Evolutionary conservation across 2,888 invertebrate genomes (phyloP).

Genomic region (Trypoxylon attenuatum): DNA sequence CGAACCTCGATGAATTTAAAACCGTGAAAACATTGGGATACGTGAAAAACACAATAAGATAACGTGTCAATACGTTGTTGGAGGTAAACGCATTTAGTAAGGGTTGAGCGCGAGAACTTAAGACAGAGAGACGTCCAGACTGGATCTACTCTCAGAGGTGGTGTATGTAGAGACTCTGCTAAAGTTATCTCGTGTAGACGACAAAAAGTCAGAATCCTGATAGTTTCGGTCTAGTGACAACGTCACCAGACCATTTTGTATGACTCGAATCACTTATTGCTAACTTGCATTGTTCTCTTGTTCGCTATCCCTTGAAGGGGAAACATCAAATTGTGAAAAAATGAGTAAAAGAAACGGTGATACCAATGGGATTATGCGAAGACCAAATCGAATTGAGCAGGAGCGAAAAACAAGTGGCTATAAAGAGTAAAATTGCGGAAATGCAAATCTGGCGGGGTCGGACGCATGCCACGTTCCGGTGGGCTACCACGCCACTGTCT

Average conservation of each 20-base stretch:
- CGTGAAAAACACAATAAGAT: not conserved
- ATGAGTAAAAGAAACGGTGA: too few species aligned
- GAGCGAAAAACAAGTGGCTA: too few species aligned
- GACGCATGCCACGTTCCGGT: not conserved
- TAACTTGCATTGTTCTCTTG: not conserved
- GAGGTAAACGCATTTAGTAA: too few species aligned
- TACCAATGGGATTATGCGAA: too few species aligned
- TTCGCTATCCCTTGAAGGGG: not conserved
- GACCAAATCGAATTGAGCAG: too few species aligned
- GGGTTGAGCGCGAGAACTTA: too few species aligned
- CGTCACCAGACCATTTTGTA: not conserved
- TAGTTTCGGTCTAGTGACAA: not conserved
- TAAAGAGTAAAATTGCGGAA: not conserved
- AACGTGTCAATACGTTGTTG: not conserved
- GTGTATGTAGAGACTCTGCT: too few species aligned
- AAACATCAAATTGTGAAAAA: too few species aligned
- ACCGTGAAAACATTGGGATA: not conserved
- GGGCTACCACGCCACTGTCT: slow-evolving; percentile 6
- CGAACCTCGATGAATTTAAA: not conserved
- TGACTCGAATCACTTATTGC: too few species aligned
- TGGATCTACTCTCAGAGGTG: too few species aligned
- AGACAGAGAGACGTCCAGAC: too few species aligned
- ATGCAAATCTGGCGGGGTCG: not conserved
- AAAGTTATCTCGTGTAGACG: slow-evolving; percentile 47
- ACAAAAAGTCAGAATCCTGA: slow-evolving; percentile 26